Percentiles rank a stretch among this genome's conserved stretches.
Conservation (phyloP, 2,797 vertebrate species). For the Karalla daura region DNA sequence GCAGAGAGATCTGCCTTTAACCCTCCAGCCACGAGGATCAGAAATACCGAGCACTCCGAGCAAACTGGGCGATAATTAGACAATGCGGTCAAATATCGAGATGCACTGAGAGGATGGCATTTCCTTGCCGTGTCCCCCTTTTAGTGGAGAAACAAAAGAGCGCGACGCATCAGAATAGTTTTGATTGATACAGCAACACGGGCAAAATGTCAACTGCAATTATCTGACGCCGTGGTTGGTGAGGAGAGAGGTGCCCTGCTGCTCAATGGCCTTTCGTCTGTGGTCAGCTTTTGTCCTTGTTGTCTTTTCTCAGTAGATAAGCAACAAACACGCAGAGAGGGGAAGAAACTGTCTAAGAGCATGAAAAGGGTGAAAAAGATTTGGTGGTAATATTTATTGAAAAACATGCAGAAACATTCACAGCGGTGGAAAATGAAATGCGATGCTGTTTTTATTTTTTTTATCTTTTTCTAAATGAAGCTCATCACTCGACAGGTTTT, state of each 20-base stretch:
- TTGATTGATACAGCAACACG: constrained; percentile 78
- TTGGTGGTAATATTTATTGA: not conserved
- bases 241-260: constrained; percentile 78
- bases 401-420: not conserved
- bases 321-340: constrained; percentile 21
- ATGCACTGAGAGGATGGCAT: constrained; percentile 73
- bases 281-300: constrained; percentile 60
- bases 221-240: constrained; percentile 73
- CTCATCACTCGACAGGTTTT: not conserved
- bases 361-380: not conserved
- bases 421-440: not conserved
- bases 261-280: constrained; percentile 80
- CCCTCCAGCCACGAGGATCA: constrained; percentile 17
- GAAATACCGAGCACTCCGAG: constrained; percentile 63
- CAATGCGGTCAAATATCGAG: constrained; percentile 63
- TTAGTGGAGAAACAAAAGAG: constrained; percentile 72
- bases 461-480: not conserved
- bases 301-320: constrained; percentile 47
- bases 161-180: constrained; percentile 74
- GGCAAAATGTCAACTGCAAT: constrained; percentile 87
- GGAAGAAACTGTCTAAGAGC: not conserved
- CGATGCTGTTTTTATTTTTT: no score
- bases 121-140: constrained; percentile 63
- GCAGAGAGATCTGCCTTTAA: constrained; percentile 37
- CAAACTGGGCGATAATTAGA: constrained; percentile 72